Conservation (phyloP, 2,888 invertebrate species). For the Celastrina argiolus region DNA sequence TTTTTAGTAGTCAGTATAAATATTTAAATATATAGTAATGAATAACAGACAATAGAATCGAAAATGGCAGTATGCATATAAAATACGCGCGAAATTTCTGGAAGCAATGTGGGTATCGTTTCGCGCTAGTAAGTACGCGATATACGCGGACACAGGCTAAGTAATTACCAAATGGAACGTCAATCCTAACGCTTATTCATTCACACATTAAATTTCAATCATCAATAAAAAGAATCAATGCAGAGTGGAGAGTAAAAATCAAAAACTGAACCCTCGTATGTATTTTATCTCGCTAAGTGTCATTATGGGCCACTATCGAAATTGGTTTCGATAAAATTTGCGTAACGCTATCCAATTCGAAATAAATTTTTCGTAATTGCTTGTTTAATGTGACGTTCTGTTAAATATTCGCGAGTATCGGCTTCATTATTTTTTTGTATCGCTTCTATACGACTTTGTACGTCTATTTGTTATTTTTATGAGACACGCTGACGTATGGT, state of each 20-base stretch:
- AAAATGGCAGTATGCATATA: too few relatives aligned
- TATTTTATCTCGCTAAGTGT: slow-evolving; percentile 59
- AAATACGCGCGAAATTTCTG: too few relatives aligned
- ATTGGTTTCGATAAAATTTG: slow-evolving; percentile 69
- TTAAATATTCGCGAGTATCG: slow-evolving; percentile 40
- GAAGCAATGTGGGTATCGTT: too few relatives aligned
- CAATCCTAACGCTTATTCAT: background rate
- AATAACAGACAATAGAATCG: too few relatives aligned
- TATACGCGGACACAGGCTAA: too few relatives aligned
- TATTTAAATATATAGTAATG: too few relatives aligned
- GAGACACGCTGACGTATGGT: slow-evolving; percentile 43
- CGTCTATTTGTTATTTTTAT: slow-evolving; percentile 38
- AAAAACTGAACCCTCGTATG: slow-evolving; percentile 60
- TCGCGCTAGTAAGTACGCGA: too few relatives aligned
- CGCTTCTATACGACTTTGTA: slow-evolving; percentile 32
- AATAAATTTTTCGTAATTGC: slow-evolving; percentile 69
- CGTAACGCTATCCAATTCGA: slow-evolving; percentile 54
- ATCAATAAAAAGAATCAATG: slow-evolving; percentile 8
- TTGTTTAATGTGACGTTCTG: slow-evolving; percentile 53
- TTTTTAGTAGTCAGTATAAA: too few relatives aligned
- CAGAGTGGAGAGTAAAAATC: slow-evolving; percentile 38
- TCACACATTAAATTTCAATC: slow-evolving; percentile 1
- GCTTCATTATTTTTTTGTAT: slow-evolving; percentile 34
- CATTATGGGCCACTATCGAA: slow-evolving; percentile 63
- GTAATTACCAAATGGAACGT: background rate